These are phyloP conservation scores for Apostichopus parvimensis DNA, from an alignment of 35 echinoderm and acorn worm species.

Conservation along the genomic window DNA sequence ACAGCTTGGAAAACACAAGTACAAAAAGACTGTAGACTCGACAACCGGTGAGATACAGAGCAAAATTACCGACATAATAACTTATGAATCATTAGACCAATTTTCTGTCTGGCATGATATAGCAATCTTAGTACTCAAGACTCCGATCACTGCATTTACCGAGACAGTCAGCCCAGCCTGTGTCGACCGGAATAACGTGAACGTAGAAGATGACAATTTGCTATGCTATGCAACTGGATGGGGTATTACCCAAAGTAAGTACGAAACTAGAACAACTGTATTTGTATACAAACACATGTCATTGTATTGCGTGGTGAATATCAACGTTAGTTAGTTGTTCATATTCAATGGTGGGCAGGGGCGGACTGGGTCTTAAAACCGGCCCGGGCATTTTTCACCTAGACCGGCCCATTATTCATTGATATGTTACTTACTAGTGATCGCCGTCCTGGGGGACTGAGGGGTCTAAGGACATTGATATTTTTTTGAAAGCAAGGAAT, in stretches of 20 bases:
- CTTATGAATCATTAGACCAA: slow-evolving; percentile 35
- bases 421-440: too few species aligned
- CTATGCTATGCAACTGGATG: slow-evolving; percentile 80
- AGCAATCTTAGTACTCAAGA: slow-evolving; percentile 62
- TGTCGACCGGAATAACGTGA: slow-evolving; percentile 51
- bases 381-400: too few species aligned
- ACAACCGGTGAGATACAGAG: background rate
- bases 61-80: slow-evolving; percentile 44
- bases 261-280: too few species aligned
- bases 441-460: too few species aligned
- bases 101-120: slow-evolving; percentile 62
- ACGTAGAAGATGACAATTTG: background rate
- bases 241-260: slow-evolving; percentile 84
- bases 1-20: slow-evolving; percentile 72
- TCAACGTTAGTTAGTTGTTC: too few species aligned
- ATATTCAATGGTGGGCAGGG: too few species aligned
- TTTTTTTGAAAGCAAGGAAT: too few species aligned
- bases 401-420: too few species aligned
- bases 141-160: slow-evolving; percentile 36
- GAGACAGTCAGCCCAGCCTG: slow-evolving; percentile 68
- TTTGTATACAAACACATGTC: too few species aligned
- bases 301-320: too few species aligned
- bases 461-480: too few species aligned
- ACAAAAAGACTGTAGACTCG: background rate
- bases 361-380: too few species aligned